Evolutionary conservation across 2,888 invertebrate species (phyloP), one percentile per base, ranked within the genome.

Genomic region (Chesias legatella): DNA sequence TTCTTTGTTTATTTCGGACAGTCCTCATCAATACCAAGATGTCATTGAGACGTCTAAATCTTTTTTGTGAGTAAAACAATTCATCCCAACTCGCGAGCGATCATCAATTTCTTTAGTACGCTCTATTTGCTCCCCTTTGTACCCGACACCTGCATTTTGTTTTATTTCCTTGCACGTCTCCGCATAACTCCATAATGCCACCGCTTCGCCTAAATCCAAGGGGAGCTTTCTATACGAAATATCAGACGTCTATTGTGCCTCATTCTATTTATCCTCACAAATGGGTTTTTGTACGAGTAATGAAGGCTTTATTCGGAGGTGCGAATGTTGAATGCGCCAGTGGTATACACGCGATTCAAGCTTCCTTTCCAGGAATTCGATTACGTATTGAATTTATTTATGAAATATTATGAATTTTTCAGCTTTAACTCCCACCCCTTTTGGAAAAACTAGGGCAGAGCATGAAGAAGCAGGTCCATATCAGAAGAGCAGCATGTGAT

Each of bases 221-320:
- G 84, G 83, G 82, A 72, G 69, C 66, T 73, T 81, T 81, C 80
- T 77, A 78, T 82, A 78, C 70, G 79, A 75, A 82, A 81, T 81
- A 84, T 86, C 79, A 79, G 65, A 67, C 68, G 54, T 42, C 74
- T 64, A 79, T 88, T 86, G 82, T 85, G 68, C 65, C 58, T 62
- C 67, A 61, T 63, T 75, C 79, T 73, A 78, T 80, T 81, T 78
- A 77, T 78, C 79, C 71, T 69, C 67, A 74, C 78, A 81, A 82
- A 81, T 76, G 74, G 76, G 70, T 73, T 81, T 75, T 84, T 81
- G 75, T 80, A 79, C 68, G 63, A 70, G 77, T 82, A 83, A 84
- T 85, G 84, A 84, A 80, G 64, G 79, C 78, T 80, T 85, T 83
- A 79, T 84, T 67, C 67, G 56, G 68, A 85, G 85, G 86, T 84